Evolutionary conservation across 1,140 invertebrate genomes (phyloP).

Genomic region (Aleiodes sp.): DNA sequence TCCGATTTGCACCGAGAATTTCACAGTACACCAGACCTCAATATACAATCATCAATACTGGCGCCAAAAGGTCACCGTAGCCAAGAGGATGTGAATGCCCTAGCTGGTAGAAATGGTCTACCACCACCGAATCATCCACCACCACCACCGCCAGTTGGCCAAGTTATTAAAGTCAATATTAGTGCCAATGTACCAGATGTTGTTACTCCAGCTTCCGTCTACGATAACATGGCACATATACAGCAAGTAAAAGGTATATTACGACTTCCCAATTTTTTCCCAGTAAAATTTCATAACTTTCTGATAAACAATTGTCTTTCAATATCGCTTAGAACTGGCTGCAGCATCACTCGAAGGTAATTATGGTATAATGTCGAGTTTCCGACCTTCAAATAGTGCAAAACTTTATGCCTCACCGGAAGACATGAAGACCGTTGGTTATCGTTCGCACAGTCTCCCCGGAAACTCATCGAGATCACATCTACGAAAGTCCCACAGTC

Average conservation of each 20-base stretch:
- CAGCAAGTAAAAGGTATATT: constrained; percentile 62
- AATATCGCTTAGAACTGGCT: constrained; percentile 53
- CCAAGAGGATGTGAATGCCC: constrained; percentile 78
- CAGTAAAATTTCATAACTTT: background rate
- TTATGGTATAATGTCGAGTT: constrained; percentile 80
- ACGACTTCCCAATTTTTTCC: background rate
- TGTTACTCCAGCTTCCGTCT: constrained; percentile 60
- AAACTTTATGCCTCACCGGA: constrained; percentile 90
- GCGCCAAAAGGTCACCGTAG: constrained; percentile 73
- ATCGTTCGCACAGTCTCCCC: constrained; percentile 73
- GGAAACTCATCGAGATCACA: constrained; percentile 66
- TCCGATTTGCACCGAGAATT: constrained; percentile 82
- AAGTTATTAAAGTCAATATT: constrained; percentile 79
- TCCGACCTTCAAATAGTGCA: constrained; percentile 83
- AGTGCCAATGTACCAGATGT: constrained; percentile 59
- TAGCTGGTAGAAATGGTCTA: constrained; percentile 63
- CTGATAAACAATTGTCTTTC: background rate
- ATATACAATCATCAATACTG: constrained; percentile 61
- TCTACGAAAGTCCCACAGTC: constrained; percentile 73
- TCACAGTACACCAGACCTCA: constrained; percentile 87
- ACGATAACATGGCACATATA: constrained; percentile 64
- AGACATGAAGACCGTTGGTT: constrained; percentile 83
- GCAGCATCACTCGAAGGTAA: constrained; percentile 54
- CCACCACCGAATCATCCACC: constrained; percentile 78
- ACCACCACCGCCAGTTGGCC: constrained; percentile 76